These are phyloP conservation scores for Fissipunctia ypsillon DNA, from an alignment of 2,888 invertebrate species.

Conservation along the genomic window DNA sequence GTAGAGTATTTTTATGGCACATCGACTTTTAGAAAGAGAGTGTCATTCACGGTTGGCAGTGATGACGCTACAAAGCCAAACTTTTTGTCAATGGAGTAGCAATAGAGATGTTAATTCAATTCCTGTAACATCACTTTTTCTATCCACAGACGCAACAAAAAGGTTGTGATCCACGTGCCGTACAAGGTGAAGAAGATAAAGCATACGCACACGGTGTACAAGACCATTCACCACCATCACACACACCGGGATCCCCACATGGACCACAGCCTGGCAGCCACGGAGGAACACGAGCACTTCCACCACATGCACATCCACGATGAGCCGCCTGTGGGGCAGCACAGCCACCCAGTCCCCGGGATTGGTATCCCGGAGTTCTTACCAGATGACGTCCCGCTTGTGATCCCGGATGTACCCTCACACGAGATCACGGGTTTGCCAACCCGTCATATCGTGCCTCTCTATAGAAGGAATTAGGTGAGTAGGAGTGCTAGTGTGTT, in stretches of 20 bases:
- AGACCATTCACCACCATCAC: slow-evolving; percentile 91
- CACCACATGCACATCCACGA: slow-evolving; percentile 87
- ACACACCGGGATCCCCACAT: slow-evolving; percentile 79
- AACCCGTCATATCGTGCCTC: slow-evolving; percentile 76
- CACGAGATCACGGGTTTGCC: slow-evolving; percentile 75
- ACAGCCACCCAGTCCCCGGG: slow-evolving; percentile 81
- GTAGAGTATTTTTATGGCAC: not conserved
- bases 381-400: slow-evolving; percentile 79
- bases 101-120: not conserved
- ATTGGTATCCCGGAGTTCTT: slow-evolving; percentile 86
- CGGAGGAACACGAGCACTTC: slow-evolving; percentile 88
- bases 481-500: slow-evolving; percentile 25
- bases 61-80: not conserved
- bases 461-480: slow-evolving; percentile 77
- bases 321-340: slow-evolving; percentile 76
- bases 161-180: slow-evolving; percentile 93
- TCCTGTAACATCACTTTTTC: not conserved
- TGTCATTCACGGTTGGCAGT: not conserved
- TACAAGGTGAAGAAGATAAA: slow-evolving; percentile 92
- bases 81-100: not conserved
- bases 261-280: slow-evolving; percentile 74
- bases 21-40: not conserved
- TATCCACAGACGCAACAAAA: slow-evolving; percentile 89
- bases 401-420: slow-evolving; percentile 73
- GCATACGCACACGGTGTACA: slow-evolving; percentile 93